Percentiles rank a stretch among this genome's conserved stretches.
phyloP scores from a whole-genome alignment of 2,797 vertebrate species.

The Knipowitschia caucasica region DNA sequence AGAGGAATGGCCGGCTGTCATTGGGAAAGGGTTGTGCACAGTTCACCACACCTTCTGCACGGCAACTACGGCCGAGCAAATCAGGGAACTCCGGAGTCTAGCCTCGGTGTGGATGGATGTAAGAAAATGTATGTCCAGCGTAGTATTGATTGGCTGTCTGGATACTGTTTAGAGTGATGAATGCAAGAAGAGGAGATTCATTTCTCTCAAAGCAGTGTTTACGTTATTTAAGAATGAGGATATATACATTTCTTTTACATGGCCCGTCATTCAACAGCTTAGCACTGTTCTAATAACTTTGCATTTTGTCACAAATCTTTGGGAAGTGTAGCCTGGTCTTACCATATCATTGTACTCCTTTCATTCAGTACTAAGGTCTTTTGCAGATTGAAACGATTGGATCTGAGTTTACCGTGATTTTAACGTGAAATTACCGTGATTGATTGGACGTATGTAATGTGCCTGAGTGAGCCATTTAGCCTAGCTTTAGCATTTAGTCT shows the following conservation, averaged over 20 bases:
- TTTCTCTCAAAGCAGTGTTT: constrained; percentile 4
- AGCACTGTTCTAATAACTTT: not conserved
- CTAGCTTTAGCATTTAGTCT: no score
- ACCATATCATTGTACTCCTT: no score
- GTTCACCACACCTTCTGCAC: constrained; percentile 64
- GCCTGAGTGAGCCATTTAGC: no score
- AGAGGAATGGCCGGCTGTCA: constrained; percentile 65
- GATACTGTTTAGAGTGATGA: constrained; percentile 11
- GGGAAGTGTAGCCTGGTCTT: no score
- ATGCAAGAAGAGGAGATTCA: constrained; percentile 4
- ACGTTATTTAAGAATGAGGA: constrained; percentile 10
- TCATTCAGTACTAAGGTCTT: no score
- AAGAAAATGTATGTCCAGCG: constrained; percentile 38
- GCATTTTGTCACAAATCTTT: not conserved
- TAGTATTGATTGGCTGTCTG: constrained; percentile 33
- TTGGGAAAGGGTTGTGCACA: constrained; percentile 67
- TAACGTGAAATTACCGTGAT: no score
- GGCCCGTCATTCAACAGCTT: not conserved
- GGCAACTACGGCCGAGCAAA: constrained; percentile 38
- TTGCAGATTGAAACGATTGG: no score
- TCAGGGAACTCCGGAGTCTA: constrained; percentile 37
- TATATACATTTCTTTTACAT: not conserved
- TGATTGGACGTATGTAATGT: no score
- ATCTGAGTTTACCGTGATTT: no score
- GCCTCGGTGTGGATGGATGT: constrained; percentile 23